Evolutionary conservation across 1,140 invertebrate species (phyloP), one percentile per base, ranked within the genome.

Genomic region (Oreohelix idahoensis): DNA sequence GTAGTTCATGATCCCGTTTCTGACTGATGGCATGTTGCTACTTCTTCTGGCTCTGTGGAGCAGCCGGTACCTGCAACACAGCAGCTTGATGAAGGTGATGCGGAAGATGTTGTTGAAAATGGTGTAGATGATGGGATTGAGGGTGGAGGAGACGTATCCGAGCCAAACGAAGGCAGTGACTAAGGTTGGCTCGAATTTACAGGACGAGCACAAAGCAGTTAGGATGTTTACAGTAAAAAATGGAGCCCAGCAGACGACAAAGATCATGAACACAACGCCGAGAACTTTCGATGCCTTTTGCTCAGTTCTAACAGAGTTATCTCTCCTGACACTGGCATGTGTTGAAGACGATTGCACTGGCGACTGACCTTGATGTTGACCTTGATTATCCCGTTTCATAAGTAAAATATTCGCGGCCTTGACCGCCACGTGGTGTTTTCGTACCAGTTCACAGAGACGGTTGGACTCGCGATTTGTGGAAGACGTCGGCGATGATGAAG

Each of bases 231-330:
- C 86, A 45, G 92, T 85, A 83, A 93, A 93, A 87, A 93, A 93
- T 66, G 92, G 92, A 0, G 90, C 90, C 92, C 92, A 93, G 81
- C 90, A 91, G 13, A 92, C 84, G 8, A 92, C 87, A 84, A 93
- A 93, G 49, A 92, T 89, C 20, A 86, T 87, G 84, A 93, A 92
- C 15, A 93, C 91, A 10, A 93, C 89, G 13, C 91, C 91, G n/a
- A 93, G 89, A 29, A 93, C 92, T 88, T 92, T 96, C 2, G 97
- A 97, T 73, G 97, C 97, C 93, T 98, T 98, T 92, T 98, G 97
- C 92, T 99, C 97, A 87, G 97, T 97, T 69, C 88, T 85, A n/a
- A 92, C 91, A 75, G 89, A 84, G 20, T 58, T 17, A 58, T 58
- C 51, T 58, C 17, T 58, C 23, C 26, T 58, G 23, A 58, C 51